A percentile compares a stretch with the other conserved stretches of the same genome.
phyloP scores from a whole-genome alignment of 2,113 vertebrate species.

The Callospermophilus lateralis region DNA sequence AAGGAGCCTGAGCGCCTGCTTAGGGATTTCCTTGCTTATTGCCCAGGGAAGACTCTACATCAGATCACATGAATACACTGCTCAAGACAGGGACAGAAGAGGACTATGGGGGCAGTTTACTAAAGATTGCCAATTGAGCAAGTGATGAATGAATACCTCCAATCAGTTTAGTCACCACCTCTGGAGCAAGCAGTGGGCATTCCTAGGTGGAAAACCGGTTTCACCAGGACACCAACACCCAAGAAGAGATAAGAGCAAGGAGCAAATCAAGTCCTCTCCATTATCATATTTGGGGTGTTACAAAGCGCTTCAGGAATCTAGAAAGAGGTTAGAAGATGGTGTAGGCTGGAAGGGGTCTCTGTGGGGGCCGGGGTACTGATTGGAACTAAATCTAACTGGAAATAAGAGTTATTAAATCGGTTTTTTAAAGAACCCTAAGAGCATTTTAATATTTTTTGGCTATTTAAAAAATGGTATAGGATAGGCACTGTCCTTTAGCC shows the following conservation, averaged over 20 bases:
- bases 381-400: neutral
- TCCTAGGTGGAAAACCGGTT: neutral
- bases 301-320: neutral
- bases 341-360: neutral
- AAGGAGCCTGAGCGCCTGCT: neutral
- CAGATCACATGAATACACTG: neutral
- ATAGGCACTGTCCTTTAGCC: neutral
- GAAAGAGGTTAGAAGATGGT: neutral
- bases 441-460: neutral
- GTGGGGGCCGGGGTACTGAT: too few relatives aligned
- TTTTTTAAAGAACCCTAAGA: neutral
- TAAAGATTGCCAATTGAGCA: neutral
- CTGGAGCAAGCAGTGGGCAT: neutral
- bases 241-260: neutral
- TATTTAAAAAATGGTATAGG: neutral
- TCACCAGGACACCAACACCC: neutral
- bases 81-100: neutral
- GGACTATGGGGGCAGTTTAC: neutral
- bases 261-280: neutral
- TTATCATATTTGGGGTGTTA: neutral
- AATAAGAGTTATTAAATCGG: neutral
- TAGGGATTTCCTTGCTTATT: neutral
- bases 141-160: neutral
- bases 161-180: neutral
- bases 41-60: neutral